These are phyloP conservation scores for Anthopleura xanthogrammica DNA, from an alignment of 92 coral and sea anemone genomes.

Conservation along the genomic window DNA sequence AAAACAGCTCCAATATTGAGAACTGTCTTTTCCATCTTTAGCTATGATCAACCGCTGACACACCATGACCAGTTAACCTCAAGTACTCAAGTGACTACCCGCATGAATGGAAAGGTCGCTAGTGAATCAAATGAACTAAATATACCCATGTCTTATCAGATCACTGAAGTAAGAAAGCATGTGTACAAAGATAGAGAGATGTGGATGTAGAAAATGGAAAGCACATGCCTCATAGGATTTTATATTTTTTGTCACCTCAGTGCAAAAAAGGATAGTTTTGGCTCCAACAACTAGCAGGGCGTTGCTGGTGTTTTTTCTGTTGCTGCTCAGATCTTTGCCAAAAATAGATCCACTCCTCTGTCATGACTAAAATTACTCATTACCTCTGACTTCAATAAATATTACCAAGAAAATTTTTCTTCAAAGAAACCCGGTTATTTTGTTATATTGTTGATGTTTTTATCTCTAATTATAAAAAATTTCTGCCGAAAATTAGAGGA, in stretches of 20 bases:
- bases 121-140: not conserved
- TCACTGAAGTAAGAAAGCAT: too few relatives aligned
- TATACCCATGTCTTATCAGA: too few relatives aligned
- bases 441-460: not conserved
- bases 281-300: not conserved
- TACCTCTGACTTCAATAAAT: not conserved
- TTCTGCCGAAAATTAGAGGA: not conserved
- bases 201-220: too few relatives aligned
- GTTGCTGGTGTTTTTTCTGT: not conserved
- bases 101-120: not conserved
- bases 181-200: too few relatives aligned
- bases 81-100: not conserved
- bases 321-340: not conserved
- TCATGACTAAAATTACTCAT: not conserved
- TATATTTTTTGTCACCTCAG: too few relatives aligned
- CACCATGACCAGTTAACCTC: conserved; percentile 4
- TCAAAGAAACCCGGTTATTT: not conserved
- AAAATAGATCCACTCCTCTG: not conserved
- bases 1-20: too few relatives aligned
- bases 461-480: not conserved
- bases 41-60: not conserved
- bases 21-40: not conserved
- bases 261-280: not conserved
- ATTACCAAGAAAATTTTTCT: not conserved
- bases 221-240: too few relatives aligned